Conservation (phyloP, 2,888 invertebrate species). For the Phaedon cochleariae region DNA sequence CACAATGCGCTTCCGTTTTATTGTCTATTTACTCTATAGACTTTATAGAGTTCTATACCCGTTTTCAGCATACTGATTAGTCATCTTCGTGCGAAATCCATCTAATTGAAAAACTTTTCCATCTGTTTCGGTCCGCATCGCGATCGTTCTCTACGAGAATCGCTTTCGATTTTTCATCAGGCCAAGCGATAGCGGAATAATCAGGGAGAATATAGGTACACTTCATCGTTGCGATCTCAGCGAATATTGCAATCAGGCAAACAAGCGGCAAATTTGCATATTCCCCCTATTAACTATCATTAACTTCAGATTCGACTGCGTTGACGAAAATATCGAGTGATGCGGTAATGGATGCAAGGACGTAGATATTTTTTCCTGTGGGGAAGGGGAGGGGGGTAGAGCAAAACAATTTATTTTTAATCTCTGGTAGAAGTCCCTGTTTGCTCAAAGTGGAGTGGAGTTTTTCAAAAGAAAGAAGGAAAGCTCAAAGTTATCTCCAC, state of each 20-base stretch:
- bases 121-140: constrained; percentile 9
- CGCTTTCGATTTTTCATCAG: constrained; percentile 29
- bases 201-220: constrained; percentile 10
- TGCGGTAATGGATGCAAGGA: not conserved
- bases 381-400: too few relatives aligned
- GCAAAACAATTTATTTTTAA: too few relatives aligned
- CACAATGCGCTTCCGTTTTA: not conserved
- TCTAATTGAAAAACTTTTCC: constrained; percentile 1
- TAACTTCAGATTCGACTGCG: constrained; percentile 41
- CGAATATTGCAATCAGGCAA: constrained; percentile 35
- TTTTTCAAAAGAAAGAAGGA: too few relatives aligned
- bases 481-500: too few relatives aligned
- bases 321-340: constrained; percentile 24
- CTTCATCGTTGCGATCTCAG: constrained; percentile 31
- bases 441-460: too few relatives aligned
- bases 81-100: not conserved
- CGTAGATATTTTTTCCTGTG: too few relatives aligned
- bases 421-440: too few relatives aligned
- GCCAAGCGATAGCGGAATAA: too few relatives aligned
- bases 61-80: not conserved
- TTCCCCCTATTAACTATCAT: constrained; percentile 39
- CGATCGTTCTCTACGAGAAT: constrained; percentile 1
- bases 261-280: constrained; percentile 42
- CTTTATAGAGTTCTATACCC: not conserved
- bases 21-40: not conserved